Conservation (phyloP, 1,140 invertebrate genomes). For the Drosophila chauvacae region DNA sequence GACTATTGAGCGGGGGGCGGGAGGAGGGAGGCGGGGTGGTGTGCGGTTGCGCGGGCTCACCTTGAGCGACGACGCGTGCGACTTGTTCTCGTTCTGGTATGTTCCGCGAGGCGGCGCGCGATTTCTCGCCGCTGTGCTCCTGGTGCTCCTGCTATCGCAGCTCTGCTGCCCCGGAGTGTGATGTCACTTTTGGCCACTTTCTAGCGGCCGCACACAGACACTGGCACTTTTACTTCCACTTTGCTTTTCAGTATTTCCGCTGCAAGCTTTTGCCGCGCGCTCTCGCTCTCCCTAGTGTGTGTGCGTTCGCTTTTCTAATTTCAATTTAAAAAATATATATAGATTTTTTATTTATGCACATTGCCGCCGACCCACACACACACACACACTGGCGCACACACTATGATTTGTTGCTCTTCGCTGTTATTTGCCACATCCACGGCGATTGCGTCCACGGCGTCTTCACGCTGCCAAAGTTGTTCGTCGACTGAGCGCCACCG, state of each 20-base stretch:
- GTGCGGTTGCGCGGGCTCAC: conserved; percentile 46
- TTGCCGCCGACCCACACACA: conserved; percentile 59
- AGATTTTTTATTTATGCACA: conserved; percentile 82
- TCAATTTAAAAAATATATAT: conserved; percentile 81
- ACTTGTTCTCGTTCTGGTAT: conserved; percentile 57
- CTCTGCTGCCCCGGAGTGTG: conserved; percentile 50
- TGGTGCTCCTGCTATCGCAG: conserved; percentile 12
- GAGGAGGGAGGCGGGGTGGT: neutral
- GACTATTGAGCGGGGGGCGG: neutral
- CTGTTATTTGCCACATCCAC: conserved; percentile 29
- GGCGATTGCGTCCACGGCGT: conserved; percentile 47
- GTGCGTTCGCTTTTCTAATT: conserved; percentile 60
- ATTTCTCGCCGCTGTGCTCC: conserved; percentile 1
- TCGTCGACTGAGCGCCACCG: conserved; percentile 68
- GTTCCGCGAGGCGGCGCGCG: conserved; percentile 48
- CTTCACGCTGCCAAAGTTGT: conserved; percentile 67
- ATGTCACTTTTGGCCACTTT: conserved; percentile 77
- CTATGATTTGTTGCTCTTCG: conserved; percentile 36
- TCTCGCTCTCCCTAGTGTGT: conserved; percentile 9
- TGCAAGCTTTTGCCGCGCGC: conserved; percentile 52
- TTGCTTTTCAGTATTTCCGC: conserved; percentile 67
- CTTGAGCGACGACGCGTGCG: conserved; percentile 62
- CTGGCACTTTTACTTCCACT: conserved; percentile 56
- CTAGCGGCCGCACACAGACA: conserved; percentile 53
- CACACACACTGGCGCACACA: conserved; percentile 43